phyloP scores from a whole-genome alignment of 2,113 vertebrate genomes.

The Garra rufa region DNA sequence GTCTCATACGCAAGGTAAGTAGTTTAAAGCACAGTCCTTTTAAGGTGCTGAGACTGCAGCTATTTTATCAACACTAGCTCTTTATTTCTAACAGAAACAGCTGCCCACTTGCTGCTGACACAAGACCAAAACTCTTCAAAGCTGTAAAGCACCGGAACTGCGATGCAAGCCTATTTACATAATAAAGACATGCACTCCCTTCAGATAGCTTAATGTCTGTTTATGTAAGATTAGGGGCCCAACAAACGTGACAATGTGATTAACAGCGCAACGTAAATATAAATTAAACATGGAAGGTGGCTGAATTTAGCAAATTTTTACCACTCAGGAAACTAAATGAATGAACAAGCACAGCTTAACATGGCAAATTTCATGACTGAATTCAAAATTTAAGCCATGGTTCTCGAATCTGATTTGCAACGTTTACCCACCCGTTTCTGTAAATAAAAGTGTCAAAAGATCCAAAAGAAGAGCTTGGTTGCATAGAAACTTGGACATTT shows the following conservation, averaged over 20 bases:
- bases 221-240: constrained; percentile 44
- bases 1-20: constrained; percentile 62
- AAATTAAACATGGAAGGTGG: background rate
- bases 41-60: constrained; percentile 75
- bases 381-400: background rate
- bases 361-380: no score
- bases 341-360: background rate
- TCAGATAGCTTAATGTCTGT: constrained; percentile 18
- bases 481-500: background rate
- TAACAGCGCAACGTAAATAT: background rate
- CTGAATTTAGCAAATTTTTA: constrained; percentile 6
- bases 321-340: background rate
- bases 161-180: constrained; percentile 69
- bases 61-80: constrained; percentile 75
- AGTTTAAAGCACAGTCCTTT: constrained; percentile 65
- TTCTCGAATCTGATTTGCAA: background rate
- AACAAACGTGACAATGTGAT: constrained; percentile 37
- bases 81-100: constrained; percentile 68
- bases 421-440: no score
- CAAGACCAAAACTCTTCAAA: constrained; percentile 36
- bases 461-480: background rate
- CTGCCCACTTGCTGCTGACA: constrained; percentile 63
- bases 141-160: constrained; percentile 31
- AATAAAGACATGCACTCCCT: constrained; percentile 24
- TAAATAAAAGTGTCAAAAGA: no score